Conservation (phyloP, 2,797 vertebrate species). For the Scarus forsteni region DNA sequence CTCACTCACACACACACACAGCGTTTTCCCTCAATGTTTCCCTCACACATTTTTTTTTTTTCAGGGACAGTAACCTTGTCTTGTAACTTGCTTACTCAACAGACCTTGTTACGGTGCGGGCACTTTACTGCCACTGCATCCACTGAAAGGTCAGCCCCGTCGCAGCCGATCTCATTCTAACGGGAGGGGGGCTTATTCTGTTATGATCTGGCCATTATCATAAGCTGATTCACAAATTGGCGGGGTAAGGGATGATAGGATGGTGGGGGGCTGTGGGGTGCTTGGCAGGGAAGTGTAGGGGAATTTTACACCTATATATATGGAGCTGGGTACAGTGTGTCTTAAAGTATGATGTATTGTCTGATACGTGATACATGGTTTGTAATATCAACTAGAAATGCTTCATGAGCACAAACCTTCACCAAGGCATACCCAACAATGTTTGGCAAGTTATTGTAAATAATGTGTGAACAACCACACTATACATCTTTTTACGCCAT, state of each 20-base stretch:
- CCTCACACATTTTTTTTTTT: constrained; percentile 23
- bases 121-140: constrained; percentile 71
- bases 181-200: constrained; percentile 66
- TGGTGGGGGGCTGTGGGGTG: constrained; percentile 33
- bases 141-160: constrained; percentile 82
- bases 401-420: too few relatives aligned
- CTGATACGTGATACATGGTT: too few relatives aligned
- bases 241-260: constrained; percentile 66
- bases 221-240: constrained; percentile 85
- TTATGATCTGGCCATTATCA: constrained; percentile 82
- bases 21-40: constrained; percentile 11
- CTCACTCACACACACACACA: constrained; percentile 43
- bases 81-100: constrained; percentile 87
- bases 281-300: constrained; percentile 5
- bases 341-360: too few relatives aligned
- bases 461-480: too few relatives aligned
- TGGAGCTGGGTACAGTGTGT: too few relatives aligned
- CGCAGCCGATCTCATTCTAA: constrained; percentile 75
- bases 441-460: too few relatives aligned
- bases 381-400: too few relatives aligned
- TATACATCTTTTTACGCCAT: too few relatives aligned
- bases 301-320: too few relatives aligned
- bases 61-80: constrained; percentile 77
- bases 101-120: constrained; percentile 81
- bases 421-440: too few relatives aligned